Conservation (phyloP, 2,113 vertebrate species). For the Orycteropus afer region DNA sequence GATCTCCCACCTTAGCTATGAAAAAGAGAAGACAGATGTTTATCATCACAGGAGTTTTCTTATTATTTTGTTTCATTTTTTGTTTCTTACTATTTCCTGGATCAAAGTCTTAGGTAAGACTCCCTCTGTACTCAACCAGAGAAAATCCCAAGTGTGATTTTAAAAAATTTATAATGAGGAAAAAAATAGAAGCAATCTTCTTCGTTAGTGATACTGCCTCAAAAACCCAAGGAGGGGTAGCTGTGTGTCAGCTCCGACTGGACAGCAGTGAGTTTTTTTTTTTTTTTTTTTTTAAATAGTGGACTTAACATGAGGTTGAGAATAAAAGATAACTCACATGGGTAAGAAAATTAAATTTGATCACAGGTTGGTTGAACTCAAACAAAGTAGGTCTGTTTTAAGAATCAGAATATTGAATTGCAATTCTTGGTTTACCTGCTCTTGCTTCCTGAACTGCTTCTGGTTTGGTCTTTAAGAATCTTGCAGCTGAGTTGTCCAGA, state of each 20-base stretch:
- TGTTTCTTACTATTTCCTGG: not conserved
- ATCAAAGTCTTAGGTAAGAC: not conserved
- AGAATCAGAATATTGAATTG: not conserved
- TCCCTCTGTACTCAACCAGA: not conserved
- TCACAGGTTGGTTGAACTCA: not conserved
- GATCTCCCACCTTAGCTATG: not conserved
- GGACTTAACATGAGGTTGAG: not conserved
- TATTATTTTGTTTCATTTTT: not conserved
- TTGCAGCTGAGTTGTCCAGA: not conserved
- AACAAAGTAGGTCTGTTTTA: not conserved
- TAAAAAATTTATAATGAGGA: not conserved
- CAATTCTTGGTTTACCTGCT: not conserved
- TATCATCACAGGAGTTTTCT: not conserved
- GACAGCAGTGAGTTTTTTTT: too few species aligned
- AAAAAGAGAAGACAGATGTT: not conserved
- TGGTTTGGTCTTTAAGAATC: not conserved
- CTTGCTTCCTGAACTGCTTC: not conserved
- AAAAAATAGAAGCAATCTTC: too few species aligned
- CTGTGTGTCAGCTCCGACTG: too few species aligned
- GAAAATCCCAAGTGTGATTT: not conserved
- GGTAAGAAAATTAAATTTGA: not conserved
- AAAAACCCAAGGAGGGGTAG: too few species aligned
- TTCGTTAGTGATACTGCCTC: too few species aligned
- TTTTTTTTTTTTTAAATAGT: too few species aligned
- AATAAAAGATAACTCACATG: not conserved